phyloP scores from a whole-genome alignment of 2,797 vertebrate genomes.

The Anguilla anguilla region DNA sequence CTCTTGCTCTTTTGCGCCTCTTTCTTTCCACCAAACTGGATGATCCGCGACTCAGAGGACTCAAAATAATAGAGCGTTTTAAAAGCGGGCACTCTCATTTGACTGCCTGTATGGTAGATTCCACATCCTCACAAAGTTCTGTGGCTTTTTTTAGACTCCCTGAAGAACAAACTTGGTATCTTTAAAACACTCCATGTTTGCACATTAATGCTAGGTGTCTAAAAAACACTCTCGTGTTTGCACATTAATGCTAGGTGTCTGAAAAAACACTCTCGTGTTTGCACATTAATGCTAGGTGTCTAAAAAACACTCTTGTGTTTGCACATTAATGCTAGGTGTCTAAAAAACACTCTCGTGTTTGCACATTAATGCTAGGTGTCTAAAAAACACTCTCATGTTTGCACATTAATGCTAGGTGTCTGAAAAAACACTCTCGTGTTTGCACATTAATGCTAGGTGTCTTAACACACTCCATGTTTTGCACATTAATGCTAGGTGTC shows the following conservation, averaged over 20 bases:
- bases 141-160: neutral
- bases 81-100: neutral
- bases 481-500: neutral
- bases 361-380: neutral
- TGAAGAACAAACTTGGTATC: neutral
- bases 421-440: too few species aligned
- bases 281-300: neutral
- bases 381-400: neutral
- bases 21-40: neutral
- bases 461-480: neutral
- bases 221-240: neutral
- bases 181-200: neutral
- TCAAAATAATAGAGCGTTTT: neutral
- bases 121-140: neutral
- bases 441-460: neutral
- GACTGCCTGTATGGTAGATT: neutral
- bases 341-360: neutral
- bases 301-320: neutral
- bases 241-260: neutral
- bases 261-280: neutral
- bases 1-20: neutral
- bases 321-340: neutral
- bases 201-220: neutral
- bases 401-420: neutral
- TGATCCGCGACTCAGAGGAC: neutral